Conservation (phyloP, 2,888 invertebrate species). For the Oxyteleia sp. region DNA sequence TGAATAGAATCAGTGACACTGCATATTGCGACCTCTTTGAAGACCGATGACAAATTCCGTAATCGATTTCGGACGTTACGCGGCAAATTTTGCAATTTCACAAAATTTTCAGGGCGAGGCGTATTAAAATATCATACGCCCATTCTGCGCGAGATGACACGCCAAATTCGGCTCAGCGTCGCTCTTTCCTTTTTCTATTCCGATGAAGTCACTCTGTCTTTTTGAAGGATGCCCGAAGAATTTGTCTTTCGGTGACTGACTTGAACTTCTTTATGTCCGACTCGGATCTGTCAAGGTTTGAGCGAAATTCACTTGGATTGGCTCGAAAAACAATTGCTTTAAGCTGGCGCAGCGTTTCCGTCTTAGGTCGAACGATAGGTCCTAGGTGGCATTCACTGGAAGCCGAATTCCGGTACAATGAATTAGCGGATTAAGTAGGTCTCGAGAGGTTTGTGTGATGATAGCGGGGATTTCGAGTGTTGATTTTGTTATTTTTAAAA, state of each 20-base stretch:
- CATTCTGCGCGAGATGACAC: slow-evolving; percentile 76
- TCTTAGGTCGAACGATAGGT: neutral
- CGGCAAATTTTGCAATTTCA: slow-evolving; percentile 75
- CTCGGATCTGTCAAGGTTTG: slow-evolving; percentile 1
- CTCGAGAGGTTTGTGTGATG: neutral
- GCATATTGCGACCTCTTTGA: slow-evolving; percentile 42
- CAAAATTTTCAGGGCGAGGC: slow-evolving; percentile 56
- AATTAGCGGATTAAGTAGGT: neutral
- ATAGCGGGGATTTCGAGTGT: neutral
- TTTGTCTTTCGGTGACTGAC: slow-evolving; percentile 47
- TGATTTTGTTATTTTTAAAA: slow-evolving; percentile 2
- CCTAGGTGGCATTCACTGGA: neutral
- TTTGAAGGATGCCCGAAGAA: slow-evolving; percentile 67
- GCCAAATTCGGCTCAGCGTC: slow-evolving; percentile 61
- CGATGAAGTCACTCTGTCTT: slow-evolving; percentile 79
- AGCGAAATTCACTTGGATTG: slow-evolving; percentile 22
- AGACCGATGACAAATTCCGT: slow-evolving; percentile 78
- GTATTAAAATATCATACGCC: slow-evolving; percentile 78
- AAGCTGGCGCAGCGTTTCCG: slow-evolving; percentile 3
- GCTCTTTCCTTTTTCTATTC: slow-evolving; percentile 70
- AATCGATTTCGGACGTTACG: slow-evolving; percentile 83
- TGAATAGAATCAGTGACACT: slow-evolving; percentile 56
- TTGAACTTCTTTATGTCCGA: slow-evolving; percentile 9
- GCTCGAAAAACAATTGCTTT: slow-evolving; percentile 23
- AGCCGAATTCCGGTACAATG: neutral